These are phyloP conservation scores for Caenorhabditis sp. DNA, from an alignment of 2,888 invertebrate species.

Conservation along the genomic window DNA sequence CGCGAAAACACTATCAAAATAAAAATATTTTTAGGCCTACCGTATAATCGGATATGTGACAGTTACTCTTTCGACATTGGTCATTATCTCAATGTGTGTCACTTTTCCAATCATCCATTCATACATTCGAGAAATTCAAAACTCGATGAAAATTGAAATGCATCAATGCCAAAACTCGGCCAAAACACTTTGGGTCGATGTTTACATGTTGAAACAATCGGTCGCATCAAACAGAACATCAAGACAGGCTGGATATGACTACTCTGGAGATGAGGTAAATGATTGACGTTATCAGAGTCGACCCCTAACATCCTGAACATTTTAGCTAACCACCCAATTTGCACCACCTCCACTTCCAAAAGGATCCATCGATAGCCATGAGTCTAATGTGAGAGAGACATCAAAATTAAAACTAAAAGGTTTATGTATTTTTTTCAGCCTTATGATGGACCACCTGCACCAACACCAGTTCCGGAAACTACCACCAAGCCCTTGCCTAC, in stretches of 20 bases:
- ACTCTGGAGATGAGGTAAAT: constrained; percentile 16
- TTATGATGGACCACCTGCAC: constrained; percentile 24
- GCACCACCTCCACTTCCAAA: constrained; percentile 29
- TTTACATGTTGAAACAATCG: constrained; percentile 28
- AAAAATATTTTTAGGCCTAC: constrained; percentile 35
- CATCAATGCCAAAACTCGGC: constrained; percentile 41
- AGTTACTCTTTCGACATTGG: constrained; percentile 36
- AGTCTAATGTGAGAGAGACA: neutral
- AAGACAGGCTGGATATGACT: constrained; percentile 42
- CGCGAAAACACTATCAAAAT: neutral
- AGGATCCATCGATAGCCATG: neutral
- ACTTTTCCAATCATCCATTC: constrained; percentile 47
- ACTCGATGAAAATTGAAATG: constrained; percentile 44
- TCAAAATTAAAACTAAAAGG: no score
- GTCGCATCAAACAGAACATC: constrained; percentile 28
- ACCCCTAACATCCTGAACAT: neutral
- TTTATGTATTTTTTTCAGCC: constrained; percentile 25
- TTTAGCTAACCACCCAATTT: constrained; percentile 18
- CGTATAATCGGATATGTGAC: constrained; percentile 48
- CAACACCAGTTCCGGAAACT: constrained; percentile 14
- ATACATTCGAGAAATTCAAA: constrained; percentile 37
- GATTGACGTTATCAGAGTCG: no score
- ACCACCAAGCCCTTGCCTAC: neutral
- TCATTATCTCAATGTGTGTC: constrained; percentile 39
- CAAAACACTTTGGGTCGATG: constrained; percentile 32